Evolutionary conservation across 2,113 vertebrate genomes (phyloP).

Genomic region (Chitala chitala): DNA sequence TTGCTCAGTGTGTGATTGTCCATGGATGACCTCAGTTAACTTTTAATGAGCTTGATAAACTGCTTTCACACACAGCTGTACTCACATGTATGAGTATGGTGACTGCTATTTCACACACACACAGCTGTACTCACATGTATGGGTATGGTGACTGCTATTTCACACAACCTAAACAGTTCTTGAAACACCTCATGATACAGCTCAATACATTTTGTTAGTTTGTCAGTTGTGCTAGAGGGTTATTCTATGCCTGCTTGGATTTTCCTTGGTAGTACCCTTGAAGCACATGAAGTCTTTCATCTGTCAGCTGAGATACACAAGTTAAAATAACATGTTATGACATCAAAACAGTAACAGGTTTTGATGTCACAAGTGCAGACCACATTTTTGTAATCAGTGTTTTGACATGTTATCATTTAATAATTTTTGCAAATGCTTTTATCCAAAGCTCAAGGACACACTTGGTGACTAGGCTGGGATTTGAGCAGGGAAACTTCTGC

Average conservation of each 20-base stretch:
- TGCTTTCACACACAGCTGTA: not conserved
- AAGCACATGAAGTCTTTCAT: no score
- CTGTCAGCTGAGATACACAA: no score
- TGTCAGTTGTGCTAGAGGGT: not conserved
- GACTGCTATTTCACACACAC: constrained; percentile 13
- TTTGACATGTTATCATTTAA: no score
- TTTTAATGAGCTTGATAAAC: constrained; percentile 18
- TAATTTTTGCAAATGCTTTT: no score
- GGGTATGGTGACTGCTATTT: not conserved
- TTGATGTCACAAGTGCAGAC: no score
- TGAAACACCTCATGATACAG: constrained; percentile 2
- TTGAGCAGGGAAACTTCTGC: no score
- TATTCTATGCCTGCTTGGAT: not conserved
- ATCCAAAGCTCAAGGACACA: no score
- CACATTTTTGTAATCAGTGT: no score
- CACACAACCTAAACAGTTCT: constrained; percentile 2
- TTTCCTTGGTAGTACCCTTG: not conserved
- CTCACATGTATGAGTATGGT: not conserved
- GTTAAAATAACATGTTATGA: no score
- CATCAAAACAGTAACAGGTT: no score
- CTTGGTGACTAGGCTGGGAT: no score
- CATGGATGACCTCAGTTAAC: constrained; percentile 4
- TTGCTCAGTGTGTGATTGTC: not conserved
- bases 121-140: not conserved
- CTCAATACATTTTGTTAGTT: not conserved